Evolutionary conservation across 2,888 invertebrate genomes (phyloP), one percentile per base, ranked within the genome.

Genomic region (Melipona beecheii): DNA sequence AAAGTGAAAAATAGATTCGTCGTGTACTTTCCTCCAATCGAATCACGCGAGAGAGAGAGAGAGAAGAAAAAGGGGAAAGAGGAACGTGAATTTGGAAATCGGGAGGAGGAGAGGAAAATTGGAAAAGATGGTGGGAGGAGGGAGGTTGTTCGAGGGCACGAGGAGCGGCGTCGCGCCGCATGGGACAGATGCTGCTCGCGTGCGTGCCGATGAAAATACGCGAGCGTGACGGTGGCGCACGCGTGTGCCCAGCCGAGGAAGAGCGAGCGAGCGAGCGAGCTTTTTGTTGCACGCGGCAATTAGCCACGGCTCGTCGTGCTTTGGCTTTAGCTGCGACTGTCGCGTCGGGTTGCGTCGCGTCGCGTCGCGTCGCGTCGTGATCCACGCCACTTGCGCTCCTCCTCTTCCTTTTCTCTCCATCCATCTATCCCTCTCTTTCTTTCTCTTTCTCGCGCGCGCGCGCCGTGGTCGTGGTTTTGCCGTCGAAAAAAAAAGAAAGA

Each of bases 251-350:
- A 15, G 74, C 54, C 69, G 78, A 71, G 75, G 85, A 85, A 86
- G 82, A 64, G 31, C 60, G 56, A n/a, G 56, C 56, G 82, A 56
- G 21, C 56, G 91, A 88, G 87, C 90, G 89, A 81, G 90, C 87
- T 90, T 91, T 93, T 93, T 92, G 92, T 93, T 90, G 91, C 90
- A 90, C 89, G 90, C 87, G 88, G 92, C 92, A 93, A 94, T 94
- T 94, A 94, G 93, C 93, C 91, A 93, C 92, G 93, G 93, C 92
- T 93, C 91, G 93, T 93, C 92, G 91, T 93, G 90, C 90, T 91
- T 90, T 81, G 87, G 88, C 90, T 90, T 89, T 85, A 88, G 86
- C 86, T 86, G 89, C 88, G 75, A 89, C 89, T 86, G 89, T 87
- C 86, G 86, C 81, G 86, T 83, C 78, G 70, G 73, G 36, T 36